These are phyloP conservation scores for Lasioglossum leucozonium DNA, from an alignment of 2,888 invertebrate genomes.

Conservation along the genomic window DNA sequence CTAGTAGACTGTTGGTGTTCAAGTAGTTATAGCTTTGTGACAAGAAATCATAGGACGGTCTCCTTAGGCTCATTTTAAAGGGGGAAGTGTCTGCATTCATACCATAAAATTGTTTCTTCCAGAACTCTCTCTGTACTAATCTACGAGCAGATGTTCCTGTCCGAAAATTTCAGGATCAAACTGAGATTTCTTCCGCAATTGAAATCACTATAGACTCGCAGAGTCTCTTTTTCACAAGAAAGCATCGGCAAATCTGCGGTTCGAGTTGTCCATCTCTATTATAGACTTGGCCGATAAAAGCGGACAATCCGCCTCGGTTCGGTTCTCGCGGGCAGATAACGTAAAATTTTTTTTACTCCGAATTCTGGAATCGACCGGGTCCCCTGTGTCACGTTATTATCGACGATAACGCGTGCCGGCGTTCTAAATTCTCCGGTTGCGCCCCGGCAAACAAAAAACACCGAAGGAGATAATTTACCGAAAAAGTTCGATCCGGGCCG, in stretches of 20 bases:
- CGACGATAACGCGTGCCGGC: background rate
- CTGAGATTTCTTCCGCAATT: too few relatives aligned
- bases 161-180: too few relatives aligned
- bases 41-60: too few relatives aligned
- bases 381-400: background rate
- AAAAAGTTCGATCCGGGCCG: conserved; percentile 3
- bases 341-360: background rate
- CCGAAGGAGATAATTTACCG: background rate
- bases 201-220: background rate
- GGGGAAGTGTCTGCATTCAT: too few relatives aligned
- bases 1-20: background rate
- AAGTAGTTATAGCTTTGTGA: too few relatives aligned
- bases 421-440: background rate
- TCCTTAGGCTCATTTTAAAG: too few relatives aligned
- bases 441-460: background rate
- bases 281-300: background rate
- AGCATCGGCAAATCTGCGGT: too few relatives aligned
- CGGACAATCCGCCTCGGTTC: background rate
- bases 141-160: too few relatives aligned
- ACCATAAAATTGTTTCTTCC: too few relatives aligned
- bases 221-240: background rate
- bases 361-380: background rate
- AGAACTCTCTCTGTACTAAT: too few relatives aligned
- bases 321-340: background rate
- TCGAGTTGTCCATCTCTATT: too few relatives aligned